Conservation (phyloP, 2,113 vertebrate genomes). For the Takifugu flavidus region DNA sequence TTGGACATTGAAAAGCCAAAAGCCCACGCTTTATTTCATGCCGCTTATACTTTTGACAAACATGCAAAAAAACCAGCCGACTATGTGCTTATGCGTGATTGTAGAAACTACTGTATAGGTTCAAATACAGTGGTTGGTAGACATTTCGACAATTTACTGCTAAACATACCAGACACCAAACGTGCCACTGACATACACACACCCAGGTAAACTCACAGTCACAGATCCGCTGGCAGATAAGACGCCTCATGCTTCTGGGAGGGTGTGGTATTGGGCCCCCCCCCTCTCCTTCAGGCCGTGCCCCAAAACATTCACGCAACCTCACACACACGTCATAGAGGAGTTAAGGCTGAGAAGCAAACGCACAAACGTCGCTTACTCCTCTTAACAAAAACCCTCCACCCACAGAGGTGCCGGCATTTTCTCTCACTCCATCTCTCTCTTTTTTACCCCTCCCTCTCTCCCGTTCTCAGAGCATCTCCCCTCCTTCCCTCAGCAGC, state of each 20-base stretch:
- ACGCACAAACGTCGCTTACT: slow-evolving; percentile 13
- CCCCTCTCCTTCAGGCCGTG: slow-evolving; percentile 62
- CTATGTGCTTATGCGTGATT: background rate
- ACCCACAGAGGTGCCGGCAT: slow-evolving; percentile 69
- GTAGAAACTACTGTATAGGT: background rate
- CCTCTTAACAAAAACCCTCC: slow-evolving; percentile 44
- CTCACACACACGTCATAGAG: slow-evolving; percentile 47
- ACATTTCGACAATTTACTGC: background rate
- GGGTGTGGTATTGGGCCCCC: slow-evolving; percentile 61
- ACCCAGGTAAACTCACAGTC: slow-evolving; percentile 89
- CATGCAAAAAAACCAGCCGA: slow-evolving; percentile 7
- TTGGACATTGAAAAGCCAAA: slow-evolving; percentile 57
- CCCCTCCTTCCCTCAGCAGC: slow-evolving; percentile 81
- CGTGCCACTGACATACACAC: slow-evolving; percentile 21
- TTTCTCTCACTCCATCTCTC: slow-evolving; percentile 58
- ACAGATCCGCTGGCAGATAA: slow-evolving; percentile 98
- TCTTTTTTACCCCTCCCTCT: slow-evolving; percentile 32
- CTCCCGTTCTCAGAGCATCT: slow-evolving; percentile 78
- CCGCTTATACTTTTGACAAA: slow-evolving; percentile 30
- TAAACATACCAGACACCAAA: slow-evolving; percentile 7
- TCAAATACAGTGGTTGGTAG: slow-evolving; percentile 1
- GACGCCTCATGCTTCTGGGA: slow-evolving; percentile 91
- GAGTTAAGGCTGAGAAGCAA: slow-evolving; percentile 26
- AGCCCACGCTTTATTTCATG: slow-evolving; percentile 55
- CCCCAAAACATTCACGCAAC: slow-evolving; percentile 61